A percentile compares a stretch with the other conserved stretches of the same genome.
Conservation (phyloP, 2,113 vertebrate species). For the Sciurus niger region DNA sequence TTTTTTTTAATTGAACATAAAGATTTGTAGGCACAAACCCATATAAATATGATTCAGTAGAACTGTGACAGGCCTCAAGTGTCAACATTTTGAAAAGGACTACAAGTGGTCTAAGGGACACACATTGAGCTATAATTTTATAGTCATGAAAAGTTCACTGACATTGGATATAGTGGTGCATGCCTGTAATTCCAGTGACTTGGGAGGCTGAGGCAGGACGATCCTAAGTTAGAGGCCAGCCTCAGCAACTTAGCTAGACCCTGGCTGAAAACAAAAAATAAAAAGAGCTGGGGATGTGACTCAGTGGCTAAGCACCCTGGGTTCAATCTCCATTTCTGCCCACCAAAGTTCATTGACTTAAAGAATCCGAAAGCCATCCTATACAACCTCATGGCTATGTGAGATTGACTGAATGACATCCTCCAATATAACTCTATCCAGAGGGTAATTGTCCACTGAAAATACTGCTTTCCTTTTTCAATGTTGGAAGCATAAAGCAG, state of each 20-base stretch:
- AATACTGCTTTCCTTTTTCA: background rate
- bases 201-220: too few relatives aligned
- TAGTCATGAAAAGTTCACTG: background rate
- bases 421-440: background rate
- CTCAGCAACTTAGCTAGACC: too few relatives aligned
- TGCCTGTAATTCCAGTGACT: too few relatives aligned
- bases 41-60: background rate
- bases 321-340: too few relatives aligned
- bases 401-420: background rate
- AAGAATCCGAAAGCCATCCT: background rate
- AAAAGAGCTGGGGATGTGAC: too few relatives aligned
- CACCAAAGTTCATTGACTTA: background rate
- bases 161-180: too few relatives aligned
- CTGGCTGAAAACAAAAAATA: too few relatives aligned
- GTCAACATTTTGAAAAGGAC: background rate
- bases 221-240: too few relatives aligned
- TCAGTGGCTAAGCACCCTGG: too few relatives aligned
- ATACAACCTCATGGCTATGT: background rate
- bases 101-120: background rate
- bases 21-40: background rate
- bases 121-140: slow-evolving; percentile 25
- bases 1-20: background rate
- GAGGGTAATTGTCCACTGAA: background rate
- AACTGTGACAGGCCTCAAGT: background rate
- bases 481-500: background rate